phyloP scores from a whole-genome alignment of 37 sponge, comb jelly and placozoan species.

The Halichondria panicea region DNA sequence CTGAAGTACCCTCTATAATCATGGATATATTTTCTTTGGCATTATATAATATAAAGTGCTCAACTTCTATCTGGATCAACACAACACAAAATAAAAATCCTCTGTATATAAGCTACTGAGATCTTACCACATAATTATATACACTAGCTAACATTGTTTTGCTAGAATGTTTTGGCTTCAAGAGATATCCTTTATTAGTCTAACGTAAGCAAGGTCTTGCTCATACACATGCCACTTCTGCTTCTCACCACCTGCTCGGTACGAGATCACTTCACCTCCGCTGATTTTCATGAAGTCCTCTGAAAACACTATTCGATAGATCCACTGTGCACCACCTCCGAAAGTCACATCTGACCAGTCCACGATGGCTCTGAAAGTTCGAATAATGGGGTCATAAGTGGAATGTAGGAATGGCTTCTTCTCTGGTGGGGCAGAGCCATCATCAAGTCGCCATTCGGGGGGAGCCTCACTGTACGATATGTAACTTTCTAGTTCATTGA shows the following conservation, averaged over 20 bases:
- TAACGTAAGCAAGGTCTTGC: constrained; percentile 6
- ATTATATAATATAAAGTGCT: no score
- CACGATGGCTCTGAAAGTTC: constrained; percentile 10
- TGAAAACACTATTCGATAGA: constrained; percentile 25
- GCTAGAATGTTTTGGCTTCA: no score
- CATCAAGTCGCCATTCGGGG: constrained; percentile 8
- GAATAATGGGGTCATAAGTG: not conserved
- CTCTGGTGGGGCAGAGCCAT: constrained; percentile 8
- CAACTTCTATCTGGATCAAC: no score
- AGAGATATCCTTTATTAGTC: no score
- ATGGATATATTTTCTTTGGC: no score
- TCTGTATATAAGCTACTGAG: no score
- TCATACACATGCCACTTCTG: not conserved
- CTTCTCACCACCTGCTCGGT: not conserved
- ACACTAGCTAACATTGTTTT: no score
- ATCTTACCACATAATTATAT: no score
- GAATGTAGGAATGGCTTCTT: not conserved
- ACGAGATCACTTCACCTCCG: constrained; percentile 2
- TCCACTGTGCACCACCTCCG: not conserved
- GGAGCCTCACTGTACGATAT: no score
- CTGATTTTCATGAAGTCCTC: constrained; percentile 9
- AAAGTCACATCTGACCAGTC: constrained; percentile 10
- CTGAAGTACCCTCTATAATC: no score
- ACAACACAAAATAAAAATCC: no score
- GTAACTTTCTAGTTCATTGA: no score